Conservation (phyloP, 53 echinoderm and acorn worm genomes). For the Henricia sp. region DNA sequence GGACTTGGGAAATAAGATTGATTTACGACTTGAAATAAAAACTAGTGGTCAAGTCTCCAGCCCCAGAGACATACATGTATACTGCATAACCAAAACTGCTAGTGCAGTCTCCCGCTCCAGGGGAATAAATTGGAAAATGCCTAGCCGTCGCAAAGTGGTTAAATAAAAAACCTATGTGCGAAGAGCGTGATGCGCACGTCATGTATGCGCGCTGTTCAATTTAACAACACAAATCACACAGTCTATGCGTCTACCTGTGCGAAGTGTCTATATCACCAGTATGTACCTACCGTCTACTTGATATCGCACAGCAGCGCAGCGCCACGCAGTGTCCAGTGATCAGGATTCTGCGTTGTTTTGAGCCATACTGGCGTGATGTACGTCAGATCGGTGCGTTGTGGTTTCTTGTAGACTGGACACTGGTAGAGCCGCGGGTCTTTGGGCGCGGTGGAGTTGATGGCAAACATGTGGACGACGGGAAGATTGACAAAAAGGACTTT, state of each 20-base stretch:
- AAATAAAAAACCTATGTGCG: neutral
- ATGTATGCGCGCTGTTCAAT: neutral
- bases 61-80: too few relatives aligned
- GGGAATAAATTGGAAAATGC: too few relatives aligned
- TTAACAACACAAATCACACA: neutral
- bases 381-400: constrained; percentile 69
- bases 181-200: neutral
- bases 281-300: constrained; percentile 51
- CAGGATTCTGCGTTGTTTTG: constrained; percentile 73
- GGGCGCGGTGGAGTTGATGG: constrained; percentile 72
- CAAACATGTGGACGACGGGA: constrained; percentile 76
- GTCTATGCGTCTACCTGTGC: too few relatives aligned
- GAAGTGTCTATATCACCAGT: too few relatives aligned
- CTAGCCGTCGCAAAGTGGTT: too few relatives aligned
- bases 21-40: too few relatives aligned
- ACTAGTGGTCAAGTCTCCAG: too few relatives aligned
- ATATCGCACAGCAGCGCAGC: constrained; percentile 71
- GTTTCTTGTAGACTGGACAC: constrained; percentile 80
- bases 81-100: too few relatives aligned
- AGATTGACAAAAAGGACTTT: constrained; percentile 68
- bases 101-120: too few relatives aligned
- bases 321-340: constrained; percentile 72
- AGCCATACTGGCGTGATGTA: constrained; percentile 70
- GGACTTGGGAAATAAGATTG: too few relatives aligned
- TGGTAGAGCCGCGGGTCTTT: constrained; percentile 71